A percentile compares a stretch with the other conserved stretches of the same genome.
These are phyloP conservation scores for Hirudinaria manillensis DNA, from an alignment of 2,888 invertebrate genomes.

Conservation along the genomic window DNA sequence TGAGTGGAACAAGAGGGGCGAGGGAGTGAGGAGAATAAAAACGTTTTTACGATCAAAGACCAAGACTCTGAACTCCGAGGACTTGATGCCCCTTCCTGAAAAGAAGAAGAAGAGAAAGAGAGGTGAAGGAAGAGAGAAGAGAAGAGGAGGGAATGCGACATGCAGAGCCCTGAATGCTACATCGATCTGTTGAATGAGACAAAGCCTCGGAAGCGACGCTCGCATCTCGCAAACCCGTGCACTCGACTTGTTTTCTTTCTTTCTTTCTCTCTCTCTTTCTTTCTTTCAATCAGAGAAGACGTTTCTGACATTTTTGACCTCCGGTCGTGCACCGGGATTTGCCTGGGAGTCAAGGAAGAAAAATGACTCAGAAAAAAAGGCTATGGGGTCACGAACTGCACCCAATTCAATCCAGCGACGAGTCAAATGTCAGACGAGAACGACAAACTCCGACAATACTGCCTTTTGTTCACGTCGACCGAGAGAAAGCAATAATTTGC, in stretches of 20 bases:
- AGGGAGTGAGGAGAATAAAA: background rate
- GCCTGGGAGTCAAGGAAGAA: no score
- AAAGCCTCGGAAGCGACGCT: background rate
- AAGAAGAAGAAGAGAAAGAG: constrained; percentile 14
- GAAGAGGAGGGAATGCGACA: constrained; percentile 5
- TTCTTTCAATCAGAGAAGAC: background rate
- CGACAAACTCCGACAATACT: no score
- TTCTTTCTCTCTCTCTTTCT: constrained; percentile 3
- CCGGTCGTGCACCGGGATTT: no score
- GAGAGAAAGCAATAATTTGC: no score
- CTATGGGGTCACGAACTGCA: no score
- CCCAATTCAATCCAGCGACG: no score
- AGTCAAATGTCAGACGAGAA: no score
- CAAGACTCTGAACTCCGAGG: background rate
- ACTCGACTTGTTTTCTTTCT: background rate
- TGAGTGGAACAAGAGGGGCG: background rate
- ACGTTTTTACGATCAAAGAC: background rate
- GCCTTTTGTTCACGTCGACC: no score
- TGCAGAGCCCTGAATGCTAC: background rate
- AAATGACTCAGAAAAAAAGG: no score
- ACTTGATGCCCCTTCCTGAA: constrained; percentile 9
- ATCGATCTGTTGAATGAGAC: background rate
- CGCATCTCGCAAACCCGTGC: background rate
- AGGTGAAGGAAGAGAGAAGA: constrained; percentile 12
- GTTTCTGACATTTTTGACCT: no score